Base-by-base conservation (phyloP, 23 tunicate species). In the Aplidium turbinatum region DNA sequence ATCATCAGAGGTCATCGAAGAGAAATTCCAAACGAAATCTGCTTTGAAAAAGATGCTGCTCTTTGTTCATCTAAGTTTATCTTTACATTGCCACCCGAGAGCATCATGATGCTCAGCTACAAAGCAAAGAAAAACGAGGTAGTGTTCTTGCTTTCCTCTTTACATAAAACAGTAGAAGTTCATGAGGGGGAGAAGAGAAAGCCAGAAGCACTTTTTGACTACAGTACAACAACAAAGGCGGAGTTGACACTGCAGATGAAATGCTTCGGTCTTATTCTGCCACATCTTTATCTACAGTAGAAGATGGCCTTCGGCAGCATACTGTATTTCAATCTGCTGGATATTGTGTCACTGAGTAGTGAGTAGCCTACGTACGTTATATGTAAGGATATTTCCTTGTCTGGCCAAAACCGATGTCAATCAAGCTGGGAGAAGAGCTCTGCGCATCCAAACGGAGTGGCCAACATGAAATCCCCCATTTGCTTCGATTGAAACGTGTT, bases 201-300 rank as follows among this genome's bases (percentile, higher is more conserved):
- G 50, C 72, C 27, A 65, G 19, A 21, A 65, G 72, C 72, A 65
- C 36, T 65, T 65, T 65, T 65, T 48, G 72, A 65, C 50, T 65
- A 65, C 50, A 35, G 38, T 50, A 65, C 72, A 65, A 65, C 72
- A 65, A 65, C 48, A 65, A 65, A 60, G 68, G 36, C 31, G 50
- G 72, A 65, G 72, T 65, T 65, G 72, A 65, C 72, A 65, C 72
- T 38, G 72, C 72, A 65, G 50, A 65, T 65, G 72, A 35, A 35
- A 65, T 65, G 72, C 72, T 65, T 38, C 48, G 26, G 50, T 38
- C 72, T 25, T 65, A 65, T 36, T 65, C 72, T 35, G 38, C 72
- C 38, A 38, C 36, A 65, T 27, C 50, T 65, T 35, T 28, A 18
- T 65, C 72, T 65, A n/a, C n/a, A n/a, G n/a, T n/a, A 36, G 72